Evolutionary conservation across 2,797 vertebrate genomes (phyloP).

Genomic region (Octomys mimax): DNA sequence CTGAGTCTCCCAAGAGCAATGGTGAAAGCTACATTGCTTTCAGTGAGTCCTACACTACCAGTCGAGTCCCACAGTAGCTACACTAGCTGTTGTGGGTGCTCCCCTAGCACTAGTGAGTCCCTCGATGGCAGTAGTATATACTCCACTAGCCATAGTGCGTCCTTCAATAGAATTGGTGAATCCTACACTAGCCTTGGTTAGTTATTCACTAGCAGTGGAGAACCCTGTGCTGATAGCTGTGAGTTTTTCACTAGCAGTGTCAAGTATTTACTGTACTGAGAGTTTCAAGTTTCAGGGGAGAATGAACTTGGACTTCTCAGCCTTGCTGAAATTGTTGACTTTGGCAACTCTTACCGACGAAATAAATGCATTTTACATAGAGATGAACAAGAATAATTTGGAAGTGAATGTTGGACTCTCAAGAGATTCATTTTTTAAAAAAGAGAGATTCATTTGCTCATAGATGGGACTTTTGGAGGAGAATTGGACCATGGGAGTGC

Average conservation of each 20-base stretch:
- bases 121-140: neutral
- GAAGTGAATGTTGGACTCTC: neutral
- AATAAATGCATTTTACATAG: neutral
- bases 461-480: neutral
- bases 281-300: neutral
- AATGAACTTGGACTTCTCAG: neutral
- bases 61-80: neutral
- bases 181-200: neutral
- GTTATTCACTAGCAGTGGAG: neutral
- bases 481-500: neutral
- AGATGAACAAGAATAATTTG: neutral
- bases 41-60: neutral
- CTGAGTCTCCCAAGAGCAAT: neutral
- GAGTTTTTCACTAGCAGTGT: neutral
- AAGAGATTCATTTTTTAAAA: neutral
- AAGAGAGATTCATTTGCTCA: neutral
- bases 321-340: neutral
- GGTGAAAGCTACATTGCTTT: neutral
- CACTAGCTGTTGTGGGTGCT: neutral
- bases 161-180: neutral
- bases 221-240: neutral
- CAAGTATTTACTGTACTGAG: neutral
- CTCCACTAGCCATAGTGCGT: neutral
- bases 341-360: neutral
- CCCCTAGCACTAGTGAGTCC: neutral